Evolutionary conservation across 2,113 vertebrate genomes (phyloP).

Genomic region (Galbula dea): DNA sequence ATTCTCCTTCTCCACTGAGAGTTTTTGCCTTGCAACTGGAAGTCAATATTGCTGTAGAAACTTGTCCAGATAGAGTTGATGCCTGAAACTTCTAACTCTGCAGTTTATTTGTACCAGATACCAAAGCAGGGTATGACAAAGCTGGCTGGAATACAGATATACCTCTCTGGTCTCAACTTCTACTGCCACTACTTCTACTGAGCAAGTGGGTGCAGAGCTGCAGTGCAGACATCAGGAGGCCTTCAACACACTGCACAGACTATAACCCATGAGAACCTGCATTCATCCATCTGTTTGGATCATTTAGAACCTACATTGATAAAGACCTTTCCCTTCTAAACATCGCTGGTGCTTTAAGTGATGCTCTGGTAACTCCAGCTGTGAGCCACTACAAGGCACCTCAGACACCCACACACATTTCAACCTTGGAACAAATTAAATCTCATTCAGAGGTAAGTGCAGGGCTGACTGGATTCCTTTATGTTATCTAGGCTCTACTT

Average conservation of each 20-base stretch:
- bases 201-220: too few species aligned
- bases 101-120: neutral
- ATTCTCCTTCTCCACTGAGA: neutral
- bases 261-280: neutral
- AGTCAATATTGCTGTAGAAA: neutral
- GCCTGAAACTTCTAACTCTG: neutral
- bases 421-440: neutral
- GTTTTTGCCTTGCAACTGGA: neutral
- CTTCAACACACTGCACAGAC: neutral
- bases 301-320: neutral
- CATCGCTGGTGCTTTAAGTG: neutral
- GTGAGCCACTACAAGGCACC: neutral
- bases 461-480: neutral
- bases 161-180: neutral
- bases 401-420: neutral
- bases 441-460: neutral
- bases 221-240: neutral
- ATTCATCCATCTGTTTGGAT: neutral
- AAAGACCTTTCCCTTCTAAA: neutral
- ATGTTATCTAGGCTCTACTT: neutral
- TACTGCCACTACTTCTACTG: too few species aligned
- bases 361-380: neutral
- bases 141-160: neutral
- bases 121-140: neutral
- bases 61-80: neutral